These are phyloP conservation scores for Sinocyclocheilus anshuiensis DNA, from an alignment of 2,113 vertebrate genomes.

Conservation along the genomic window DNA sequence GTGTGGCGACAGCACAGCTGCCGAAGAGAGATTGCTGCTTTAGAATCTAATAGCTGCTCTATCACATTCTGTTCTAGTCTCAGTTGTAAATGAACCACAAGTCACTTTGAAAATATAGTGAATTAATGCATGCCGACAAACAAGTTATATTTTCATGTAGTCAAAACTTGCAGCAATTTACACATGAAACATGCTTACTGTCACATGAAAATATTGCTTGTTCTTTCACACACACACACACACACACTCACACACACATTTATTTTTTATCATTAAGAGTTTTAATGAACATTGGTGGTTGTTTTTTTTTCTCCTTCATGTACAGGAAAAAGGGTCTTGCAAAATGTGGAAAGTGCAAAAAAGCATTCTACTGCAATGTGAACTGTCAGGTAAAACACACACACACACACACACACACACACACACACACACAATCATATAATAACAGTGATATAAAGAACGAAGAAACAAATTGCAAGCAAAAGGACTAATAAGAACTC, in stretches of 20 bases:
- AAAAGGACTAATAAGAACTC: background rate
- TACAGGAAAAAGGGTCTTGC: constrained; percentile 90
- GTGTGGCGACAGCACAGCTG: constrained; percentile 3
- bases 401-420: constrained; percentile 11
- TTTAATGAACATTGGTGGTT: background rate
- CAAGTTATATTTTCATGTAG: background rate
- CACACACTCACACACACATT: background rate
- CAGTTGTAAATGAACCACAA: background rate
- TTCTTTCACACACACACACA: background rate
- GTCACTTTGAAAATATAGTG: background rate
- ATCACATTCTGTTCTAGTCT: background rate
- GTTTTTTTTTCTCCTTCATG: constrained; percentile 55
- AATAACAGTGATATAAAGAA: background rate
- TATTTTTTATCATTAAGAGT: background rate
- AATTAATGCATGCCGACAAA: background rate
- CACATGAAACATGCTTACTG: background rate
- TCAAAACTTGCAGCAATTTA: background rate
- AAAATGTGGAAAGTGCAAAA: constrained; percentile 95
- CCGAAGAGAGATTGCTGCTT: background rate
- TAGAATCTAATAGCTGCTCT: background rate
- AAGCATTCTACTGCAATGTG: constrained; percentile 92
- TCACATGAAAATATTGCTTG: background rate
- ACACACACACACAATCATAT: background rate
- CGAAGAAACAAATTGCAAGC: background rate
- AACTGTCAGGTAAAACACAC: constrained; percentile 87